These are phyloP conservation scores for Caenorhabditis sp. DNA, from an alignment of 2,888 invertebrate species.

Conservation along the genomic window DNA sequence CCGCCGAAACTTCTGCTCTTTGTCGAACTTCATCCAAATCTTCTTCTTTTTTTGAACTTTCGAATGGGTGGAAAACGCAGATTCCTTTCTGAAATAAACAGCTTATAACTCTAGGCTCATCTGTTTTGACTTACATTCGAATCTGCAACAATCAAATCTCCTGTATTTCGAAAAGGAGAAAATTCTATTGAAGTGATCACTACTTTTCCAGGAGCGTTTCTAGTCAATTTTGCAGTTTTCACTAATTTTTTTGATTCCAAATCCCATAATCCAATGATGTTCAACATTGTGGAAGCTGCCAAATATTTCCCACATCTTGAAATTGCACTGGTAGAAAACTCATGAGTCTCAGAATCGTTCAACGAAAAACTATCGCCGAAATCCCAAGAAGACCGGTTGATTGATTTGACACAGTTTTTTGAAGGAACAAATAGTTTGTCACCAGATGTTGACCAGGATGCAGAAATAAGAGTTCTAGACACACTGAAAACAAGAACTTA, in stretches of 20 bases:
- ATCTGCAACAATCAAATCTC: conserved; percentile 44
- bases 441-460: conserved; percentile 37
- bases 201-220: conserved; percentile 27
- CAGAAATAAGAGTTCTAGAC: conserved; percentile 14
- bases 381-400: conserved; percentile 12
- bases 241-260: conserved; percentile 15
- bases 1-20: background rate
- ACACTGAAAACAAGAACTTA: too few relatives aligned
- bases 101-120: background rate
- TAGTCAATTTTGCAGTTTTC: conserved; percentile 15
- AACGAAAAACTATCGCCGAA: background rate
- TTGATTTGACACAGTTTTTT: conserved; percentile 27
- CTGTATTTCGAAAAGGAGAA: conserved; percentile 29
- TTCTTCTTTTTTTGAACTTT: background rate
- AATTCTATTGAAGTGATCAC: conserved; percentile 45
- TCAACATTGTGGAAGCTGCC: conserved; percentile 37
- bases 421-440: conserved; percentile 33
- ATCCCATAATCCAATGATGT: conserved; percentile 41
- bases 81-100: conserved; percentile 18
- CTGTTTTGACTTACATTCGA: conserved; percentile 27
- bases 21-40: background rate
- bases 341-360: background rate
- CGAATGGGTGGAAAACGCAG: conserved; percentile 16
- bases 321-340: conserved; percentile 12
- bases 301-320: conserved; percentile 39